These are phyloP conservation scores for Haemorhous mexicanus DNA, from an alignment of 2,113 vertebrate genomes.

Conservation along the genomic window DNA sequence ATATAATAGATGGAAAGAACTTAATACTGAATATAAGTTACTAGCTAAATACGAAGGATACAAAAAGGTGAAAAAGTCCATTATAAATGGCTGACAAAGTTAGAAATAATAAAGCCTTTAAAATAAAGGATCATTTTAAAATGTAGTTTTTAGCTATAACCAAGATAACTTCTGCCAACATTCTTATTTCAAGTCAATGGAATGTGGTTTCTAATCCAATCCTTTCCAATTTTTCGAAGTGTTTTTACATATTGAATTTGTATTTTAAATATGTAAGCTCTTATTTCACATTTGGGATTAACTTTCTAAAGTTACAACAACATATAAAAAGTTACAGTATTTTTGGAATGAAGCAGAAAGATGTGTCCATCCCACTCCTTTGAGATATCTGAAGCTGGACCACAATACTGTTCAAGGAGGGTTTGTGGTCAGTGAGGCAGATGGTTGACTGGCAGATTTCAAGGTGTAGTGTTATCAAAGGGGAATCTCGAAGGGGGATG, in stretches of 20 bases:
- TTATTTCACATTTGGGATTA: not conserved
- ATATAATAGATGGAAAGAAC: not conserved
- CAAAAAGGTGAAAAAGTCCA: not conserved
- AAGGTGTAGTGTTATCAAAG: not conserved
- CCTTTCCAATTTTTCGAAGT: not conserved
- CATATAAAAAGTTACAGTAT: not conserved
- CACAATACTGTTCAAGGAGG: not conserved
- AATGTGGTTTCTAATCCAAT: not conserved
- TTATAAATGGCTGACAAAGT: not conserved
- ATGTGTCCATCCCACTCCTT: not conserved
- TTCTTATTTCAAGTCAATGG: not conserved
- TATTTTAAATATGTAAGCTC: not conserved
- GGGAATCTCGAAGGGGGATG: not conserved
- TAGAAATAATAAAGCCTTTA: conserved; percentile 1
- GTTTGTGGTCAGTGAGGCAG: not conserved
- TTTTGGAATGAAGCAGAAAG: not conserved
- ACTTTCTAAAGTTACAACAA: not conserved
- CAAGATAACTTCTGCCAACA: not conserved
- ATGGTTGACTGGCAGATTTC: not conserved
- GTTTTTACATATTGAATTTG: not conserved
- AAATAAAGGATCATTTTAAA: not conserved
- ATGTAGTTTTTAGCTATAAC: not conserved
- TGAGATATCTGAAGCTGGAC: not conserved
- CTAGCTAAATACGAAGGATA: not conserved
- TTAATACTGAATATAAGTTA: not conserved